phyloP scores from a whole-genome alignment of 2,888 invertebrate species.

The Temnothorax rugatulus region DNA sequence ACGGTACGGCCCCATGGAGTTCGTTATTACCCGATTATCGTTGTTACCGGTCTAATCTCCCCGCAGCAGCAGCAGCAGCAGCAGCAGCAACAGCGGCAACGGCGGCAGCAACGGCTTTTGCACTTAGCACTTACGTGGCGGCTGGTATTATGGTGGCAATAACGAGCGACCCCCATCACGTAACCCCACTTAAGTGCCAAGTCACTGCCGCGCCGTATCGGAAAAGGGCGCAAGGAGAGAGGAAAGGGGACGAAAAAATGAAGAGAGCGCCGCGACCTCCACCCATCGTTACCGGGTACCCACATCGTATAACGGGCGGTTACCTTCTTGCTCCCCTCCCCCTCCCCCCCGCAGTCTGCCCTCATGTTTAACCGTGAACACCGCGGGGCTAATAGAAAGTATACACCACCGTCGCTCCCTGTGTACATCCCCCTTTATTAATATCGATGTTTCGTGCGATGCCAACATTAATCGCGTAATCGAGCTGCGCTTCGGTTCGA shows the following conservation, averaged over 20 bases:
- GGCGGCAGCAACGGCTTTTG: conserved; percentile 50
- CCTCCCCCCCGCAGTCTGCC: neutral
- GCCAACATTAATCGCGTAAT: conserved; percentile 46
- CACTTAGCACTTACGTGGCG: conserved; percentile 72
- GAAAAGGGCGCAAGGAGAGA: conserved; percentile 46
- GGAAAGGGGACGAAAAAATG: conserved; percentile 51
- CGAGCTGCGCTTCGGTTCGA: conserved; percentile 23
- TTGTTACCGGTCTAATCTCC: conserved; percentile 74
- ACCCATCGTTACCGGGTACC: conserved; percentile 57
- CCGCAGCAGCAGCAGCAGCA: conserved; percentile 62
- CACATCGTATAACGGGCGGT: conserved; percentile 54
- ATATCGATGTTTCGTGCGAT: conserved; percentile 54
- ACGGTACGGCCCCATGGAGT: conserved; percentile 15
- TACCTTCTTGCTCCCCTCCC: conserved; percentile 35
- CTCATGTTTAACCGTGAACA: conserved; percentile 28
- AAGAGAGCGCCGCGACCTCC: conserved; percentile 52
- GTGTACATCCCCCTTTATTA: conserved; percentile 45
- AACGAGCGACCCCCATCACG: conserved; percentile 74
- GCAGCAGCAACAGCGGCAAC: neutral
- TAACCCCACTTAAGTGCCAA: conserved; percentile 68
- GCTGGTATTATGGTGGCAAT: conserved; percentile 68
- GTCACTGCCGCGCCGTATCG: conserved; percentile 39
- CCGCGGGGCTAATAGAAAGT: conserved; percentile 53
- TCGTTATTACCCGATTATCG: conserved; percentile 79
- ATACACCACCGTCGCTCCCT: conserved; percentile 15